Percentiles rank a stretch among this genome's conserved stretches.
These are phyloP conservation scores for Drosophila merina DNA, from an alignment of 2,888 invertebrate genomes.

Conservation along the genomic window DNA sequence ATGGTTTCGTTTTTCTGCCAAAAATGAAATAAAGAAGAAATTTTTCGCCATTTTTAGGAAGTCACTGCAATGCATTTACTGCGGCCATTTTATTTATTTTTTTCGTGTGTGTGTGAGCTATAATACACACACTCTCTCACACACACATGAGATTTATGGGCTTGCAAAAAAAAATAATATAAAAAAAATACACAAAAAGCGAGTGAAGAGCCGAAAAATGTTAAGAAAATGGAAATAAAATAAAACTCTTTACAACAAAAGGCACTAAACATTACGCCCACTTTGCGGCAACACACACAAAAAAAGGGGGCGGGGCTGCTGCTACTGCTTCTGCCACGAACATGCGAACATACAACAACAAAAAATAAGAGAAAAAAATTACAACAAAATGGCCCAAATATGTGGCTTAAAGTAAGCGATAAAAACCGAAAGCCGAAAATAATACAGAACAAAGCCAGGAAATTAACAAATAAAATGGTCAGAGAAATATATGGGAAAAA, in stretches of 20 bases:
- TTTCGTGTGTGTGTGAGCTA: slow-evolving; percentile 23
- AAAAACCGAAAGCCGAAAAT: slow-evolving; percentile 27
- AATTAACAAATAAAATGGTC: slow-evolving; percentile 17
- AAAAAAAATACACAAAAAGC: slow-evolving; percentile 16
- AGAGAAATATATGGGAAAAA: not conserved
- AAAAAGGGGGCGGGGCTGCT: slow-evolving; percentile 20
- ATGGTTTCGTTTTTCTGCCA: slow-evolving; percentile 5
- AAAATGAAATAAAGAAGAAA: slow-evolving; percentile 7
- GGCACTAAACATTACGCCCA: slow-evolving; percentile 73
- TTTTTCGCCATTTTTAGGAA: slow-evolving; percentile 26
- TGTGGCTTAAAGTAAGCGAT: slow-evolving; percentile 38
- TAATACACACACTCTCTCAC: slow-evolving; percentile 45
- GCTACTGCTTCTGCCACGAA: slow-evolving; percentile 14
- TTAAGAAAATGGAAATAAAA: slow-evolving; percentile 30
- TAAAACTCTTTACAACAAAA: slow-evolving; percentile 72
- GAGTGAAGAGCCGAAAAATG: slow-evolving; percentile 38
- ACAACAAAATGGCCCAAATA: slow-evolving; percentile 36
- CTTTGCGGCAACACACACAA: slow-evolving; percentile 42
- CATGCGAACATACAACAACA: slow-evolving; percentile 3
- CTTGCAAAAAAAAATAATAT: slow-evolving; percentile 31
- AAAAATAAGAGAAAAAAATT: not conserved
- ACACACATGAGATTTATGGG: slow-evolving; percentile 67
- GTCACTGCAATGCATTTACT: slow-evolving; percentile 35
- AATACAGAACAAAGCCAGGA: slow-evolving; percentile 18
- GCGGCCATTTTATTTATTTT: slow-evolving; percentile 15